Conservation (phyloP, 2,113 vertebrate species). For the Choloepus hoffmanni region DNA sequence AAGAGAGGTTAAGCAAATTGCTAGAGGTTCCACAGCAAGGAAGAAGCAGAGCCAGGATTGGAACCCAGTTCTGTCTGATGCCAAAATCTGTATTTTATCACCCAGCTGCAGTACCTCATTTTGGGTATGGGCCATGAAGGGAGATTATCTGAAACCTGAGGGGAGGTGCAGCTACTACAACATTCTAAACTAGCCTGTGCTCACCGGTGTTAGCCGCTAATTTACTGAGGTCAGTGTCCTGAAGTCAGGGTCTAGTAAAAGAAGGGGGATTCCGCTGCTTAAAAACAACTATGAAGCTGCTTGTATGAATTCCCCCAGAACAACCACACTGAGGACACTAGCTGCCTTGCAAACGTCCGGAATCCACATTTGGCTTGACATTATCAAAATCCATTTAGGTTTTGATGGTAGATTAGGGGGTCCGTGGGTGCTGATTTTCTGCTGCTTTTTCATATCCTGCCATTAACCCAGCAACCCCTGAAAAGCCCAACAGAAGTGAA, state of each 20-base stretch:
- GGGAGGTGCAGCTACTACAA: background rate
- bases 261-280: background rate
- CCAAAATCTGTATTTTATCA: background rate
- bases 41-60: background rate
- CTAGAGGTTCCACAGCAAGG: background rate
- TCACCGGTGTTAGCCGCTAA: background rate
- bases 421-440: slow-evolving; percentile 35
- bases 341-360: background rate
- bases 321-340: background rate
- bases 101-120: background rate
- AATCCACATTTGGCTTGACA: background rate
- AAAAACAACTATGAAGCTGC: background rate
- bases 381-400: slow-evolving; percentile 45
- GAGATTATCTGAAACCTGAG: background rate
- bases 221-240: background rate
- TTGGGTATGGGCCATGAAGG: too few relatives aligned
- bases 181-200: background rate
- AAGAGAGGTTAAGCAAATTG: slow-evolving; percentile 20
- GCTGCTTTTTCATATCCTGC: slow-evolving; percentile 55
- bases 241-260: background rate
- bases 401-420: slow-evolving; percentile 47
- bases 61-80: background rate
- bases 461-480: slow-evolving; percentile 76
- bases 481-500: slow-evolving; percentile 4
- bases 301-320: background rate